Percentiles rank a stretch among this genome's conserved stretches.
These are phyloP conservation scores for Aquatica leii DNA, from an alignment of 2,888 invertebrate species.

Conservation along the genomic window DNA sequence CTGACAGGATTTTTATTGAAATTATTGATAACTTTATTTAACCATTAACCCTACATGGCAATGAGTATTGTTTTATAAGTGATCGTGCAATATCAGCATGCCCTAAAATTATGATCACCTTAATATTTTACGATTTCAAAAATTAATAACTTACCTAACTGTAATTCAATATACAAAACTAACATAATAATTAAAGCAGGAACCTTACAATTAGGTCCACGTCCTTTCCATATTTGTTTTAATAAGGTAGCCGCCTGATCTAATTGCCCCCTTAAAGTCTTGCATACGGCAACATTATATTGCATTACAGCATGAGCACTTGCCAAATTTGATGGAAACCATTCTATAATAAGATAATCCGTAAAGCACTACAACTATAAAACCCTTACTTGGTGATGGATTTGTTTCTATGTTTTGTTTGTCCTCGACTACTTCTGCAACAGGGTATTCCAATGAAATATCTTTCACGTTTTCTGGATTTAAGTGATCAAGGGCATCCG, in stretches of 20 bases:
- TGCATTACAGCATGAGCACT: conserved; percentile 76
- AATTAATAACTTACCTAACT: conserved; percentile 62
- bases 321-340: conserved; percentile 70
- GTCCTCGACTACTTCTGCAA: conserved; percentile 51
- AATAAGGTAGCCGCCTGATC: conserved; percentile 65
- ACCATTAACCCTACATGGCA: conserved; percentile 54
- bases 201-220: conserved; percentile 61
- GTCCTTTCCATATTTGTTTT: conserved; percentile 65
- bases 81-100: conserved; percentile 67
- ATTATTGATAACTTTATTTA: too few species aligned
- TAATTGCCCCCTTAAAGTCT: conserved; percentile 77
- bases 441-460: conserved; percentile 60
- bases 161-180: conserved; percentile 71
- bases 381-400: conserved; percentile 55
- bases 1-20: too few species aligned
- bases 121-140: neutral
- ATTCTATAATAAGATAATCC: conserved; percentile 58
- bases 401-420: conserved; percentile 49
- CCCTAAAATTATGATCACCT: conserved; percentile 59
- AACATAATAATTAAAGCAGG: conserved; percentile 72
- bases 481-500: conserved; percentile 84
- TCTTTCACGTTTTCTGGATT: conserved; percentile 77
- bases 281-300: conserved; percentile 81
- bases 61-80: conserved; percentile 70
- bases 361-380: neutral